These are phyloP conservation scores for Chiridota heheva DNA, from an alignment of 35 echinoderm and acorn worm species.

Conservation along the genomic window DNA sequence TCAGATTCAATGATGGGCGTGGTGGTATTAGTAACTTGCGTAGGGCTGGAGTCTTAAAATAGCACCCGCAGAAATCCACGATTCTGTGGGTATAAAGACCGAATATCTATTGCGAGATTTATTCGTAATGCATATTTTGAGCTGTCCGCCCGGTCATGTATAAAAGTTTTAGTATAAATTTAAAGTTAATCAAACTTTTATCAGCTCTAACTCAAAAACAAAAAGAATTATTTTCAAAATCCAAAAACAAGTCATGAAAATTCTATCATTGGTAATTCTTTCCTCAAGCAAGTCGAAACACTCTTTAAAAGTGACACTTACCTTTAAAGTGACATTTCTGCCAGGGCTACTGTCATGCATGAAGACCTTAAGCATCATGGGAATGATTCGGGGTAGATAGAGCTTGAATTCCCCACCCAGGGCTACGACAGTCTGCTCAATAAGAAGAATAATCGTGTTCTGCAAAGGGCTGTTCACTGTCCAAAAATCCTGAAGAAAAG, in stretches of 20 bases:
- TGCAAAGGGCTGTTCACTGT: constrained; percentile 93
- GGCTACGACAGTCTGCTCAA: constrained; percentile 94
- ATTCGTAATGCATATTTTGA: too few species aligned
- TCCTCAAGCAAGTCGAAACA: too few species aligned
- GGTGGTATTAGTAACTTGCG: too few species aligned
- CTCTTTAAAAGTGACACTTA: not conserved
- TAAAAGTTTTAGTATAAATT: not conserved
- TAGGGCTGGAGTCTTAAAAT: too few species aligned
- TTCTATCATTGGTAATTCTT: too few species aligned
- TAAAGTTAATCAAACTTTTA: not conserved
- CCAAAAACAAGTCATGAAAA: not conserved
- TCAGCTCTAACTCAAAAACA: too few species aligned
- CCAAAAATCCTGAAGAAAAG: constrained; percentile 83
- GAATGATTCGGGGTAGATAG: constrained; percentile 93
- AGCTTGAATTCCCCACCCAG: constrained; percentile 98
- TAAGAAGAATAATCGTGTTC: constrained; percentile 91
- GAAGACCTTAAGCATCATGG: constrained; percentile 97
- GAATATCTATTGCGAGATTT: too few species aligned
- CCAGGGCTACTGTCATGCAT: constrained; percentile 94
- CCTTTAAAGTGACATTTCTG: constrained; percentile 85
- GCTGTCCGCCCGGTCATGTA: too few species aligned
- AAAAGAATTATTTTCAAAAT: not conserved
- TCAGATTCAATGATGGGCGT: too few species aligned
- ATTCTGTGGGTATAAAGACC: too few species aligned
- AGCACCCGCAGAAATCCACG: too few species aligned